Evolutionary conservation across 2,797 vertebrate species (phyloP), one percentile per base, ranked within the genome.

Genomic region (Coluber constrictor): DNA sequence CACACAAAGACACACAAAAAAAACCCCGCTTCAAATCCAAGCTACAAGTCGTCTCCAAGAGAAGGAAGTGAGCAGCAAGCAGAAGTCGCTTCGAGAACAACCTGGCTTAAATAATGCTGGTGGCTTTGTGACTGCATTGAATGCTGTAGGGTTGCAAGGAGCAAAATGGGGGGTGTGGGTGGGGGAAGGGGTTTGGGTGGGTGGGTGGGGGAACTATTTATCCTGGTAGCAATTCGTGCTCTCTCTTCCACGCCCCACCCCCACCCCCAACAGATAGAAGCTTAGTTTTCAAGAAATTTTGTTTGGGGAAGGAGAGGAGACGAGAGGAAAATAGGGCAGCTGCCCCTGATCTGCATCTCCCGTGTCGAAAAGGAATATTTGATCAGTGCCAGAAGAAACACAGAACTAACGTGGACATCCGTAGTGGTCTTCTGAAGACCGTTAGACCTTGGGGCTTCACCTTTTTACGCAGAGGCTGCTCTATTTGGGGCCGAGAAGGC

Each of bases 31-130:
- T 95, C 94, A 96, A 90, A 66, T 96, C 95, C 95, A 95, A 97
- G 96, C 97, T 95, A 94, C 93, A 2, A 95, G 92, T 0, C 37
- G 66, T 96, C 97, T 96, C 96, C 96, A 92, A 91, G 93, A 95
- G 95, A 93, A 93, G 51, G 79, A 93, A 94, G 93, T 25, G 32
- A 13, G 54, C 89, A 87, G 37, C 55, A 54, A 93, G 57, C 59
- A 29, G 89, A 87, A 86, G 90, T 61, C 27, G 60, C 91, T 90
- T 92, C 91, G 37, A 87, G 32, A 59, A 61, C 74, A 60, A 74
- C 63, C 59, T 70, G 9, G 83, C 63, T 12, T 29, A 63, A 29
- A 29, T 70, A 55, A 29, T 3, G 9, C 90, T 95, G 92, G 87
- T 94, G 94, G 94, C 96, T 94, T 95, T 54, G 89, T 63, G 95